Base-by-base conservation (phyloP, 2,888 invertebrate genomes). In the Nemurella pictetii region DNA sequence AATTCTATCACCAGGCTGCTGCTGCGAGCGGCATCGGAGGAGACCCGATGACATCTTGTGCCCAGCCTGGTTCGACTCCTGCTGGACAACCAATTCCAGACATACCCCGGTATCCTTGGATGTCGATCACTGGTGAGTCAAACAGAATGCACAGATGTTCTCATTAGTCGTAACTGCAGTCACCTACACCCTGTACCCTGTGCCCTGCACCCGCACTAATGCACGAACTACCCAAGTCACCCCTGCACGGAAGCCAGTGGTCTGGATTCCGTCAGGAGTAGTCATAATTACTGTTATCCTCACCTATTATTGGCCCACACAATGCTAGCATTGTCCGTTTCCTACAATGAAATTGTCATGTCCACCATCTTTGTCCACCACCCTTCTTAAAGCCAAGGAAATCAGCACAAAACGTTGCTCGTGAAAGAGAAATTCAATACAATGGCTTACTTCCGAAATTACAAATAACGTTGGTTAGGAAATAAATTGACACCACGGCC, bases 101-200 rank as follows among this genome's bases (percentile, higher is more conserved):
- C 92, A 95, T 97, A 90, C 97, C 97, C 85, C 94, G 97, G 90
- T 97, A 98, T 91, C 97, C 97, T 82, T 98, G 97, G 97, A 97
- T 98, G 97, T 96, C 97, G 89, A 96, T 97, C 91, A 97, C 97
- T 93, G 97, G 97, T 97, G 93, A 95, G 93, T 92, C 82, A 84
- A 78, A 27, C 72, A 55, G 25, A 35, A 27, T 27, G 28, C 0
- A 80, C 15, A 27, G 9, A 55, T 75, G 20, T 9, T 3, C 32
- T 32, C 9, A 55, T 55, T 55, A 55, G 55, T 55, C 29, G 35
- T 77, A 77, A 29, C 77, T 77, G 27, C 77, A 25, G 27, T 77
- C 29, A 20, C 77, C 77, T 0, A 73, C 73, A 27, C 77, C 77
- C 26, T 27, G n/a, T n/a, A n/a, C n/a, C n/a, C n/a, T n/a, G n/a